phyloP scores from a whole-genome alignment of 2,797 vertebrate species.

The Platyrinchus mystaceus region DNA sequence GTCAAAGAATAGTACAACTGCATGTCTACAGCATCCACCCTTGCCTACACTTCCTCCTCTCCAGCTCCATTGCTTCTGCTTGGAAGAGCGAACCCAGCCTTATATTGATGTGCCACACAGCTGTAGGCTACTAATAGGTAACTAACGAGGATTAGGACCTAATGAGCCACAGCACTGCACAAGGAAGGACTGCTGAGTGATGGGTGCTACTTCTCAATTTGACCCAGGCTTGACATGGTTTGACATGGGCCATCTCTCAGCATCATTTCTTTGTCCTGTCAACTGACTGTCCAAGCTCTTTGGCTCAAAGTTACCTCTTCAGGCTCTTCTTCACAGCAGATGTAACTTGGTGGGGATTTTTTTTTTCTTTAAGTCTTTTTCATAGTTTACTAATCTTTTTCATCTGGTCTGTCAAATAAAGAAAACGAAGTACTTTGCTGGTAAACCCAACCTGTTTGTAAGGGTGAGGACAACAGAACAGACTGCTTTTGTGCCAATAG shows the following conservation, averaged over 20 bases:
- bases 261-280: not conserved
- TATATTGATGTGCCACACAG: fast-evolving
- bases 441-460: not conserved
- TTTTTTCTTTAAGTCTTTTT: not conserved
- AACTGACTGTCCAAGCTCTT: not conserved
- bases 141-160: not conserved
- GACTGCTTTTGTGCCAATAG: not conserved
- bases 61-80: not conserved
- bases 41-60: not conserved
- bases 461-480: not conserved
- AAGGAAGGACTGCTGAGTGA: not conserved
- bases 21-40: not conserved
- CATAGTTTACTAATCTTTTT: not conserved
- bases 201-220: not conserved
- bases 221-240: not conserved
- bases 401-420: not conserved
- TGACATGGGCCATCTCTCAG: not conserved
- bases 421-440: not conserved
- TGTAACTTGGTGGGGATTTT: not conserved
- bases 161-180: not conserved
- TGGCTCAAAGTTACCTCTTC: not conserved
- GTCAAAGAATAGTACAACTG: not conserved
- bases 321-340: not conserved
- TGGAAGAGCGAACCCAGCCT: not conserved
- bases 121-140: not conserved